Conservation (phyloP, 2,888 invertebrate species). For the Erebia aethiops region DNA sequence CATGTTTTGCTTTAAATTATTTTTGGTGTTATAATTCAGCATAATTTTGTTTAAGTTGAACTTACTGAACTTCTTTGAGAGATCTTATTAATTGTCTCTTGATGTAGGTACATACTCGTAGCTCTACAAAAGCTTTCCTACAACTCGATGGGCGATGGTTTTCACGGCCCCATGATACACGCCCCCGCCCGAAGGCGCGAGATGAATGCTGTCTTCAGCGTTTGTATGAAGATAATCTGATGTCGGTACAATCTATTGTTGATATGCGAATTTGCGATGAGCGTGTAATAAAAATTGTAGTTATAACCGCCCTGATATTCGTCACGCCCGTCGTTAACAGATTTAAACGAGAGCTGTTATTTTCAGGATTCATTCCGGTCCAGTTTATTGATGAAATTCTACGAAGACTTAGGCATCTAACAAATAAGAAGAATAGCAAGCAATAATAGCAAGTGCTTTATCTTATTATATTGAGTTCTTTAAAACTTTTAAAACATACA, state of each 20-base stretch:
- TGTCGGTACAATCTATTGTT: constrained; percentile 31
- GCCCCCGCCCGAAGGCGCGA: constrained; percentile 51
- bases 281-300: constrained; percentile 12
- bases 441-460: too few relatives aligned
- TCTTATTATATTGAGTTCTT: neutral
- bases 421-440: too few relatives aligned
- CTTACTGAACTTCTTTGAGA: too few relatives aligned
- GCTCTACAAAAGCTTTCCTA: neutral
- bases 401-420: too few relatives aligned
- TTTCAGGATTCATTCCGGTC: neutral
- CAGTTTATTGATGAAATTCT: neutral
- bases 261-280: constrained; percentile 25
- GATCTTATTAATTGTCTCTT: too few relatives aligned
- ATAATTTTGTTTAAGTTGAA: too few relatives aligned
- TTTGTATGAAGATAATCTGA: constrained; percentile 38
- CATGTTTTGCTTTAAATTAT: too few relatives aligned
- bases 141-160: constrained; percentile 47
- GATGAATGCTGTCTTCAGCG: constrained; percentile 48
- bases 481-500: too few relatives aligned
- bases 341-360: neutral
- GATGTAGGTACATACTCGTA: too few relatives aligned
- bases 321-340: neutral
- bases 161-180: constrained; percentile 58
- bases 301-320: neutral
- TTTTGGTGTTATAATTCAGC: too few relatives aligned